phyloP scores from a whole-genome alignment of 2,113 vertebrate genomes.

The Phalacrocorax brasilianus region DNA sequence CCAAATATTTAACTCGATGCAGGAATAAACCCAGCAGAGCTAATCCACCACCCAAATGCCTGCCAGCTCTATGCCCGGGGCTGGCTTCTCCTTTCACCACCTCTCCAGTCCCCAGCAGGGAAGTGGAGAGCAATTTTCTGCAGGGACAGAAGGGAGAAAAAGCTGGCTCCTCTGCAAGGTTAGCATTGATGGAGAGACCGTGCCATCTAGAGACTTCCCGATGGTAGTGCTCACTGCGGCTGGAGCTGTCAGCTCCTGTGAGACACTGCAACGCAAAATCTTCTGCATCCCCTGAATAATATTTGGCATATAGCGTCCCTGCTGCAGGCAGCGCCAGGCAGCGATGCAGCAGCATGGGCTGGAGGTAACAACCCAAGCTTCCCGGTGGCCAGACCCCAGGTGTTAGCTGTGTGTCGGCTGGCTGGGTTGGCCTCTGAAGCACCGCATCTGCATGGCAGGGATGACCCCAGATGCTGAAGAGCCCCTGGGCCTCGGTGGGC shows the following conservation, averaged over 20 bases:
- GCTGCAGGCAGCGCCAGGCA: neutral
- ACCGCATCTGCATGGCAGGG: no score
- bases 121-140: neutral
- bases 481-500: no score
- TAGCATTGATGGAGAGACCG: constrained; percentile 31
- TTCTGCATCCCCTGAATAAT: fast-evolving
- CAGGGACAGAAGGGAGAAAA: neutral
- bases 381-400: neutral
- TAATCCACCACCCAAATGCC: neutral
- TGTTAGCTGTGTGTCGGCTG: fast-evolving
- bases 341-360: neutral
- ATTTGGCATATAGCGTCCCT: fast-evolving
- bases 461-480: neutral
- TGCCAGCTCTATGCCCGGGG: neutral
- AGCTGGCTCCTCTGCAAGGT: neutral
- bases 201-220: constrained; percentile 55
- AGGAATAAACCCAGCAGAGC: neutral
- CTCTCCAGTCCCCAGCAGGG: neutral
- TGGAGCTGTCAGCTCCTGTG: neutral
- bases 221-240: neutral
- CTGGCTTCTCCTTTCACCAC: neutral
- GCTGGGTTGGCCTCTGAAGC: neutral
- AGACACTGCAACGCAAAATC: neutral
- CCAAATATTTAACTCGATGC: neutral
- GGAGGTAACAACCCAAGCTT: neutral